These are phyloP conservation scores for Tetraneura akinire DNA, from an alignment of 1,140 invertebrate species.

Conservation along the genomic window DNA sequence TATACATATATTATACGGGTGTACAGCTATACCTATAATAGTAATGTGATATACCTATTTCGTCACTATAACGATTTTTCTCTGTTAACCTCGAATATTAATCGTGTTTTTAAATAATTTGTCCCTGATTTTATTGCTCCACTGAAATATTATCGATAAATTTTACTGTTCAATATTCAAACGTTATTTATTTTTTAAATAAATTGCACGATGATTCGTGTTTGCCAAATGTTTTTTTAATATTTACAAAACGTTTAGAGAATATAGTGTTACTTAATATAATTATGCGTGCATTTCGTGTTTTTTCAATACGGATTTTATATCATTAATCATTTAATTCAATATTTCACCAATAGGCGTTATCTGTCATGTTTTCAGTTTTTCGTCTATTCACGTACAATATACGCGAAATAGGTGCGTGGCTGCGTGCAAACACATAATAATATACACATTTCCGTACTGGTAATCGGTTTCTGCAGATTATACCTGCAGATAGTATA, in stretches of 20 bases:
- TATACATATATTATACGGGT: no score
- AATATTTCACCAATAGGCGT: not conserved
- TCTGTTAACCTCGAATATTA: constrained; percentile 7
- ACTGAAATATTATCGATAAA: not conserved
- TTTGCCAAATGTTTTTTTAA: no score
- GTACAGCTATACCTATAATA: no score
- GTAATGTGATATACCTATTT: no score
- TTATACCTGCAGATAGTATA: not conserved
- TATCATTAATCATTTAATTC: no score
- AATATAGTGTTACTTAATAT: no score
- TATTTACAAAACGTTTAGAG: no score
- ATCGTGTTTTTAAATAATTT: not conserved
- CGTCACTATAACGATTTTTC: not conserved
- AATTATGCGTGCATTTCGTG: no score
- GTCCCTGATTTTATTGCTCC: not conserved
- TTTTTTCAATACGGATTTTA: no score
- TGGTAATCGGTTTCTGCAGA: not conserved
- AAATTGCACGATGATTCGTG: no score
- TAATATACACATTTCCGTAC: constrained; percentile 33
- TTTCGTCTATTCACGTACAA: not conserved
- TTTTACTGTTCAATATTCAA: not conserved
- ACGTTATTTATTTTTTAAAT: not conserved
- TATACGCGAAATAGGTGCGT: not conserved
- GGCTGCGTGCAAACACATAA: no score
- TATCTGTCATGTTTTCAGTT: not conserved